Evolutionary conservation across 2,888 invertebrate species (phyloP), one percentile per base, ranked within the genome.

Genomic region (Cosmia trapezina): DNA sequence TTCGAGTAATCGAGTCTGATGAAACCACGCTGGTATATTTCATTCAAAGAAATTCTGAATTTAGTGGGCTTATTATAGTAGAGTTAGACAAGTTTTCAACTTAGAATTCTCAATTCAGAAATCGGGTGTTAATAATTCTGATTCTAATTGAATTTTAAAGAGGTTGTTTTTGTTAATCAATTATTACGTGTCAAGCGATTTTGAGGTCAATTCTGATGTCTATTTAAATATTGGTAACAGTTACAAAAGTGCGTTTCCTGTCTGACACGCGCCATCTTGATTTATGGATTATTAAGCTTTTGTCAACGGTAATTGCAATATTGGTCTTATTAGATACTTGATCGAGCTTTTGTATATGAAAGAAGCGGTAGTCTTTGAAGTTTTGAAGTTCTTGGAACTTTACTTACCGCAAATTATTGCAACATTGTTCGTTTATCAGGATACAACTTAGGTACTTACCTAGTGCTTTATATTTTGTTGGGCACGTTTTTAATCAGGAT

Each of bases 161-260:
- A 56, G 9, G 7, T 59, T 12, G 49, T 68, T 63, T 68, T 9
- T 0, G 11, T 8, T 8, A 63, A n/a, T 60, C 19, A 78, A 73
- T 72, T 11, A 67, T 54, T n/a, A 59, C 41, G 49, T 74, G 57
- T 54, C 33, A 57, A 70, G n/a, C 22, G 11, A 43, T 56, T 75
- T 81, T 70, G 51, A 12, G 12, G 70, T 80, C 57, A 28, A 19
- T 73, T 54, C 53, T 49, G 17, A 43, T 37, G 19, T 14, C 4
- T 54, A 47, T 70, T 63, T 70, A 41, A 33, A 47, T n/a, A 56
- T 62, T 70, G 28, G 51, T 69, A 28, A 19, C 17, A 49, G 22
- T 57, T 33, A n/a, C 17, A 37, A 66, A 43, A 64, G 54, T 45
- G 0, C 47, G 33, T 11, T 72, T 66, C 37, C 37, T 56, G 62